Conservation (phyloP, 2,888 invertebrate species). For the Erannis defoliaria region DNA sequence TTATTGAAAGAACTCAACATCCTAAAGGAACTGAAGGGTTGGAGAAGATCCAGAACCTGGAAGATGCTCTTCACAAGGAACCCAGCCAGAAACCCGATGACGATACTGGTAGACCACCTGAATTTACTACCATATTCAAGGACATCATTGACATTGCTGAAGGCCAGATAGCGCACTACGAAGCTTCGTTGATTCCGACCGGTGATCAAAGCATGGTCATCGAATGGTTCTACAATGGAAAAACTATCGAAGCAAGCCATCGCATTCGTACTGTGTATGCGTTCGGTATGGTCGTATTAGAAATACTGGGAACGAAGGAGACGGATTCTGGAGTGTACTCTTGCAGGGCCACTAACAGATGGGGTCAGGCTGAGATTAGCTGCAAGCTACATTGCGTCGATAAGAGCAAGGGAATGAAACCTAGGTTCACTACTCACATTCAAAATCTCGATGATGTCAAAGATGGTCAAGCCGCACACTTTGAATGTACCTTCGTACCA, state of each 20-base stretch:
- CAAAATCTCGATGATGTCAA: slow-evolving; percentile 93
- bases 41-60: slow-evolving; percentile 96
- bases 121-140: slow-evolving; percentile 95
- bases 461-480: slow-evolving; percentile 97
- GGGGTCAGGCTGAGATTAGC: slow-evolving; percentile 95
- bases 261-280: slow-evolving; percentile 97
- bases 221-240: slow-evolving; percentile 98
- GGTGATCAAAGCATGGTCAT: slow-evolving; percentile 97
- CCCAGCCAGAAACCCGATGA: slow-evolving; percentile 89
- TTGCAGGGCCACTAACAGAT: slow-evolving; percentile 95
- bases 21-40: slow-evolving; percentile 97
- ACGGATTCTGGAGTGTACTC: slow-evolving; percentile 96
- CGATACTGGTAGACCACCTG: slow-evolving; percentile 94
- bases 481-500: slow-evolving; percentile 97
- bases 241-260: slow-evolving; percentile 95
- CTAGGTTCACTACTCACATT: slow-evolving; percentile 95
- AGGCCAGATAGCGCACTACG: slow-evolving; percentile 98
- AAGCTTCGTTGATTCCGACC: slow-evolving; percentile 97
- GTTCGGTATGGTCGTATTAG: slow-evolving; percentile 98
- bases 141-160: slow-evolving; percentile 94
- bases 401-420: slow-evolving; percentile 94
- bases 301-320: slow-evolving; percentile 97
- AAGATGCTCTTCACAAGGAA: slow-evolving; percentile 93
- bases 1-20: slow-evolving; percentile 96
- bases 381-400: slow-evolving; percentile 94